Evolutionary conservation across 2,113 vertebrate species (phyloP).

Genomic region (Heterotis niloticus): DNA sequence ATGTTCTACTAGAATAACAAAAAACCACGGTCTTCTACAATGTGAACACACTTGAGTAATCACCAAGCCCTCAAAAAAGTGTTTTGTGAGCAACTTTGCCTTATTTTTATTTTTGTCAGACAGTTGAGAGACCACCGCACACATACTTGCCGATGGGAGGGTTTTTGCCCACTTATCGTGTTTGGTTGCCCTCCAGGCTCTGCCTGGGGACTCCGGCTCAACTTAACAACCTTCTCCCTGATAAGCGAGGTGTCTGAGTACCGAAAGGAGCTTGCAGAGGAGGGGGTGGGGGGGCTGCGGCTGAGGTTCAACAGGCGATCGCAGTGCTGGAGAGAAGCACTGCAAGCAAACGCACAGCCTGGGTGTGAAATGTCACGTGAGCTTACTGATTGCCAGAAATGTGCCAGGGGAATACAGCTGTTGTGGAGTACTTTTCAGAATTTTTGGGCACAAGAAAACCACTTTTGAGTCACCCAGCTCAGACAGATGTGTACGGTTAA

Average conservation of each 20-base stretch:
- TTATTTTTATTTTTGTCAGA: background rate
- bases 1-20: no score
- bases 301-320: background rate
- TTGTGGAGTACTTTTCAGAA: no score
- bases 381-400: no score
- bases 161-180: background rate
- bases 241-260: constrained; percentile 11
- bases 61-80: no score
- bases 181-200: constrained; percentile 16
- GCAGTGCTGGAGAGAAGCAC: background rate
- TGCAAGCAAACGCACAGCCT: no score
- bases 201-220: constrained; percentile 10
- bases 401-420: no score
- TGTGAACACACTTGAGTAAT: no score
- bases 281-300: background rate
- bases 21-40: no score
- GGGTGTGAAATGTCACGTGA: no score
- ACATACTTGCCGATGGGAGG: background rate
- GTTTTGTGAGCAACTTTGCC: background rate
- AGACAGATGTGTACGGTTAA: no score
- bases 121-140: background rate
- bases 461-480: no score
- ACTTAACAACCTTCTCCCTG: constrained; percentile 17
- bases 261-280: constrained; percentile 7
- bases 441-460: no score